phyloP scores from a whole-genome alignment of 2,888 invertebrate genomes.

The Endotricha flammealis region DNA sequence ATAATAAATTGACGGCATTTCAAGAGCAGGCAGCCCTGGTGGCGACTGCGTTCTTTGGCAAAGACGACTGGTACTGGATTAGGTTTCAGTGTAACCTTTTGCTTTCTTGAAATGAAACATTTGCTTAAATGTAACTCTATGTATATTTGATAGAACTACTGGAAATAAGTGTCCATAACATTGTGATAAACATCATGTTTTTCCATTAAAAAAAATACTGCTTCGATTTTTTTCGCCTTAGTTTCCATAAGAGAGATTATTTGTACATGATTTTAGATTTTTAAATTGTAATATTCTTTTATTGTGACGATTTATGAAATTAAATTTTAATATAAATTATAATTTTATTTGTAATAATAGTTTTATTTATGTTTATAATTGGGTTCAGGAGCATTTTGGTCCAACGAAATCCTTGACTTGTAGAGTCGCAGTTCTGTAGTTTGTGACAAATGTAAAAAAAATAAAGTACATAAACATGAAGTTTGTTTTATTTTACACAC shows the following conservation, averaged over 20 bases:
- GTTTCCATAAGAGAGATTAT: constrained; percentile 72
- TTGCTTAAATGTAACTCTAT: constrained; percentile 69
- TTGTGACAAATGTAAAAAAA: constrained; percentile 67
- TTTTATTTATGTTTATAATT: constrained; percentile 69
- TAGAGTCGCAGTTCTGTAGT: constrained; percentile 74
- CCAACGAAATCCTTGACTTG: constrained; percentile 64
- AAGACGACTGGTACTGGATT: constrained; percentile 13
- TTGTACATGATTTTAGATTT: constrained; percentile 75
- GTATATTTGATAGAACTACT: constrained; percentile 73
- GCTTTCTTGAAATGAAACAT: constrained; percentile 64
- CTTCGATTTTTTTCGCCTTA: constrained; percentile 62
- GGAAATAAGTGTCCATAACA: constrained; percentile 70
- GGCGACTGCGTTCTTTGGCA: no score
- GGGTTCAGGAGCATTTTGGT: constrained; percentile 68
- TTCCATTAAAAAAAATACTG: constrained; percentile 66
- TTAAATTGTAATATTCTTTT: constrained; percentile 62
- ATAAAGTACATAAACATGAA: constrained; percentile 68
- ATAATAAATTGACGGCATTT: no score
- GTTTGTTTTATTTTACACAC: constrained; percentile 33
- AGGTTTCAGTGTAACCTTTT: constrained; percentile 45
- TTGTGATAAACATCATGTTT: constrained; percentile 75
- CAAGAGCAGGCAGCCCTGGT: no score
- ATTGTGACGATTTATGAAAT: constrained; percentile 62
- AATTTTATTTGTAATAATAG: constrained; percentile 58
- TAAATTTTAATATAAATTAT: constrained; percentile 52